These are phyloP conservation scores for Phaenicophaeus curvirostris DNA, from an alignment of 2,797 vertebrate species.

Conservation along the genomic window DNA sequence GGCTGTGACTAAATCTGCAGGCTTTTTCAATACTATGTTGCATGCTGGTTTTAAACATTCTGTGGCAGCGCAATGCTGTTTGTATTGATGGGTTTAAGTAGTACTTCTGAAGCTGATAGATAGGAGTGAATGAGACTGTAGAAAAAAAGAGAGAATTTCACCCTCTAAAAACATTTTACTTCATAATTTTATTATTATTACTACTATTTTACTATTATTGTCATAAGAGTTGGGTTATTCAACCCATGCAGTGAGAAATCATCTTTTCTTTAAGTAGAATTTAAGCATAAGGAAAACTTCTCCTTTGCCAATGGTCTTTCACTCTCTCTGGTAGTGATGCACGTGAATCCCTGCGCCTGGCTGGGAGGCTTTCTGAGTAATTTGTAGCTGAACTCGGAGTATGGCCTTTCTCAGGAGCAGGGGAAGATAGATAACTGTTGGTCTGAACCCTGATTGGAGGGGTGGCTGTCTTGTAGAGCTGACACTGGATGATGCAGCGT, in stretches of 20 bases:
- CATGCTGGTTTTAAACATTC: not conserved
- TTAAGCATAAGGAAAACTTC: not conserved
- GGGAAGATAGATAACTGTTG: not conserved
- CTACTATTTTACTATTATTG: not conserved
- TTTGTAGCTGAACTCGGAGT: not conserved
- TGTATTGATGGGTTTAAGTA: not conserved
- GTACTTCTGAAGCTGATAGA: not conserved
- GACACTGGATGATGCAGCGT: not conserved
- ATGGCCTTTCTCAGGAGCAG: not conserved
- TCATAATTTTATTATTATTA: not conserved
- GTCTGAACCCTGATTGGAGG: not conserved
- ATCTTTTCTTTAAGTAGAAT: not conserved
- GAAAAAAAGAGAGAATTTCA: not conserved
- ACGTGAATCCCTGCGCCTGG: fast-evolving
- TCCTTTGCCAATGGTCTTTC: not conserved
- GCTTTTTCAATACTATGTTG: not conserved
- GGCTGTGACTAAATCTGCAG: not conserved
- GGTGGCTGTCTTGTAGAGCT: not conserved
- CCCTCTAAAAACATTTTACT: not conserved
- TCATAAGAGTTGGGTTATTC: not conserved
- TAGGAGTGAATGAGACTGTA: not conserved
- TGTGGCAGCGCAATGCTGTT: not conserved
- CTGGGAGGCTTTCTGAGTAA: fast-evolving
- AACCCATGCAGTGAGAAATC: not conserved
- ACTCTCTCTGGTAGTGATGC: not conserved